These are phyloP conservation scores for Hydractinia echinata DNA, from an alignment of 30 jellyfish, hydroid and myxozoan species.

Conservation along the genomic window DNA sequence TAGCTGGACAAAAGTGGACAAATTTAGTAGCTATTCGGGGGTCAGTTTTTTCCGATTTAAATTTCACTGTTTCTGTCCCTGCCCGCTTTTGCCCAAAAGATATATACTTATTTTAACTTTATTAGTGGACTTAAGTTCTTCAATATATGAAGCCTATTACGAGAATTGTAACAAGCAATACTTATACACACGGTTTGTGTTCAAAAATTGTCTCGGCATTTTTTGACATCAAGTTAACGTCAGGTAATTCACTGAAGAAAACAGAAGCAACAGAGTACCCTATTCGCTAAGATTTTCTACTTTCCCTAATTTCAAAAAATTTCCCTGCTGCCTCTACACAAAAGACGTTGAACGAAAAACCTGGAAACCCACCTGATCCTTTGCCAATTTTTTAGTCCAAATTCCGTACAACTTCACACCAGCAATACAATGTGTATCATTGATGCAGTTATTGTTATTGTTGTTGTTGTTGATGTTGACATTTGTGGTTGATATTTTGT, in stretches of 20 bases:
- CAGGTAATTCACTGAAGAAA: background rate
- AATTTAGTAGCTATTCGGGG: too few species aligned
- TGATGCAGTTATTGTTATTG: background rate
- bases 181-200: background rate
- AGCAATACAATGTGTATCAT: slow-evolving; percentile 6
- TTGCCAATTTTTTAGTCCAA: slow-evolving; percentile 21
- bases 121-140: too few species aligned
- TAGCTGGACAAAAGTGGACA: too few species aligned
- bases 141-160: too few species aligned
- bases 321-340: background rate
- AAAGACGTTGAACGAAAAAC: background rate
- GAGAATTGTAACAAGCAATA: too few species aligned
- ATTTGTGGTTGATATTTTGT: background rate
- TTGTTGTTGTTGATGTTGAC: background rate
- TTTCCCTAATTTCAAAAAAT: background rate
- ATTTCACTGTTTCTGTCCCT: too few species aligned
- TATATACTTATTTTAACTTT: too few species aligned
- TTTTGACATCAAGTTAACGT: too few species aligned
- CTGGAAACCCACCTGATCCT: slow-evolving; percentile 15
- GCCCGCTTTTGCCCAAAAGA: too few species aligned
- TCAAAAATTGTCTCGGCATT: background rate
- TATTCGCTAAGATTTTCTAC: too few species aligned
- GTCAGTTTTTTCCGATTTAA: too few species aligned
- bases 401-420: slow-evolving; percentile 10
- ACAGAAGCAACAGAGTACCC: background rate